These are phyloP conservation scores for Pseudomugil gertrudae DNA, from an alignment of 2,797 vertebrate genomes.

Conservation along the genomic window DNA sequence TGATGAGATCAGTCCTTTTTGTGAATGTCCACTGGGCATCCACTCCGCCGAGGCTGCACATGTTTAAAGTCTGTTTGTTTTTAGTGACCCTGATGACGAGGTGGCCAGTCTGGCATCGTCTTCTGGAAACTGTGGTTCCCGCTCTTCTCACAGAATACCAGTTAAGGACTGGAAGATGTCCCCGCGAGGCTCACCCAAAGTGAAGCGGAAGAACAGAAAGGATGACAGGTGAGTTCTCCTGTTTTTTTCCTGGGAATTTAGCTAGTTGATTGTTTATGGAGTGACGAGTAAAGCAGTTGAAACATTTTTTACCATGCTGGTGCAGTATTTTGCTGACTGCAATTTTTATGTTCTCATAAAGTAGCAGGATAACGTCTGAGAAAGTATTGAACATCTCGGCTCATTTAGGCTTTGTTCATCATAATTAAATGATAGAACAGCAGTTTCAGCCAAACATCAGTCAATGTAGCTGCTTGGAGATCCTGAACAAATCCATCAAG, in stretches of 20 bases:
- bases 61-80: slow-evolving; percentile 19
- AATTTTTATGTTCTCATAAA: background rate
- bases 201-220: slow-evolving; percentile 91
- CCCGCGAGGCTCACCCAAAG: slow-evolving; percentile 90
- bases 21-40: background rate
- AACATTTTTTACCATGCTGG: background rate
- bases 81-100: slow-evolving; percentile 95
- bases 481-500: background rate
- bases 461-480: background rate
- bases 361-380: background rate
- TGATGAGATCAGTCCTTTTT: background rate
- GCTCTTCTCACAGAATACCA: slow-evolving; percentile 88
- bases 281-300: background rate
- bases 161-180: slow-evolving; percentile 96
- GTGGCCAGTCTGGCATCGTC: slow-evolving; percentile 91
- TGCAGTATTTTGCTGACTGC: background rate
- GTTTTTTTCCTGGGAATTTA: background rate
- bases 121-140: slow-evolving; percentile 87
- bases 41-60: background rate
- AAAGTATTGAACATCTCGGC: background rate
- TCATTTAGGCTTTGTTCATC: background rate
- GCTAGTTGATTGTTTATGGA: background rate
- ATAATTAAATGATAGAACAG: background rate
- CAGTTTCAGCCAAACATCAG: background rate
- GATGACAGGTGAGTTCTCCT: slow-evolving; percentile 85